Base-by-base conservation (phyloP, 2,113 vertebrate species). In the Plectropomus leopardus region DNA sequence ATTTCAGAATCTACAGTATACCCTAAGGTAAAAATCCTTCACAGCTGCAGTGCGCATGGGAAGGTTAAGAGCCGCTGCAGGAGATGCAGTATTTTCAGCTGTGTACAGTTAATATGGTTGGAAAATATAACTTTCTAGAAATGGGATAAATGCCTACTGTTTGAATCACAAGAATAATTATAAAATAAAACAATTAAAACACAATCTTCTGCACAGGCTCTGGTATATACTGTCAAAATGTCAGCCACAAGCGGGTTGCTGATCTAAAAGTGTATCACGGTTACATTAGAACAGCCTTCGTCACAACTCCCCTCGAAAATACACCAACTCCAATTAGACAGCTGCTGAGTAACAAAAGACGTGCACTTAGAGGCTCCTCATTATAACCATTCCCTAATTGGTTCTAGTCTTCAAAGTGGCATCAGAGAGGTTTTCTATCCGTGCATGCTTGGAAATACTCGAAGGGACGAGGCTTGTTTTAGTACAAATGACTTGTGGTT, bases 331-430 rank as follows among this genome's bases (percentile, higher is more conserved):
- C 88, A 92, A 92, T 93, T 92, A 92, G 80, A 88, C 92, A 90
- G 89, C 86, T 88, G 84, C 85, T 76, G 76, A 63, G 80, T 73
- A 90, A 93, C 91, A 93, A 90, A 91, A 86, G 79, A 88, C 47
- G 34, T 70, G 72, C 86, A 89, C 82, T 89, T 76, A 90, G 83
- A 89, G 85, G 74, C 87, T 86, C 66, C 89, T 93, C 88, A 83
- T 94, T 88, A 92, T 86, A 77, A 87, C 81, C 88, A 90, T 70
- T 83, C 85, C 72, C 86, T 89, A 92, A 94, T 92, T 93, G 90
- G 81, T 89, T 92, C 80, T 76, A 76, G 83, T 79, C 86, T 93
- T 92, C 72, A 87, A 85, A 92, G 89, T 86, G 81, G 82, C 65
- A 90, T 82, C 72, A 64, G 70, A 73, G 80, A 80, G 64, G 76